Conservation (phyloP, 2,888 invertebrate genomes). For the Monochamus alternatus region DNA sequence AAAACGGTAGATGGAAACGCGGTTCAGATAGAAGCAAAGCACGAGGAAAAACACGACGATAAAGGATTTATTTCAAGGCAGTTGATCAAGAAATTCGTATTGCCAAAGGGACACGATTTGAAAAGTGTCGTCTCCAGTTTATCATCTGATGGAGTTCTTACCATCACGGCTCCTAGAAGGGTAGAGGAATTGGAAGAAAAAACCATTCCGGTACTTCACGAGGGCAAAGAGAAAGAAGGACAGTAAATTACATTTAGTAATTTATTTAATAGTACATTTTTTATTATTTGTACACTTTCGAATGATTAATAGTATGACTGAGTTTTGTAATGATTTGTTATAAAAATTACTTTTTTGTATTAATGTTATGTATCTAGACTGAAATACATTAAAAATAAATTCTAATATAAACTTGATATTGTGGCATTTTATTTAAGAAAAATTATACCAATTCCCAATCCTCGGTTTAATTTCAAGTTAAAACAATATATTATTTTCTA, state of each 20-base stretch:
- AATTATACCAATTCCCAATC: too few species aligned
- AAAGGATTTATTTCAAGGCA: conserved; percentile 84
- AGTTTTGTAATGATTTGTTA: background rate
- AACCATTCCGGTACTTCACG: conserved; percentile 53
- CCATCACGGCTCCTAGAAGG: conserved; percentile 77
- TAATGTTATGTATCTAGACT: background rate
- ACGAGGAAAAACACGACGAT: conserved; percentile 83
- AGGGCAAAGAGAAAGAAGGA: conserved; percentile 44
- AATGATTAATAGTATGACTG: background rate
- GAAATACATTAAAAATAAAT: background rate
- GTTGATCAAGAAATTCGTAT: conserved; percentile 82
- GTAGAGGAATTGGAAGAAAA: conserved; percentile 55
- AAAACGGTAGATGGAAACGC: conserved; percentile 81
- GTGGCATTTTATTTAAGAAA: background rate
- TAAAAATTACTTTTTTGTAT: background rate
- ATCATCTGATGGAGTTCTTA: conserved; percentile 84
- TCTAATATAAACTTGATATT: background rate
- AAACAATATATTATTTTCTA: too few species aligned
- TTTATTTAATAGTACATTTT: background rate
- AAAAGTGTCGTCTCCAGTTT: conserved; percentile 82
- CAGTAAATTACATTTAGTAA: background rate
- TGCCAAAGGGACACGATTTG: conserved; percentile 85
- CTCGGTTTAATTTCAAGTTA: background rate
- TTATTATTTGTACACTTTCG: background rate
- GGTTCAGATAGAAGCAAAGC: conserved; percentile 84